A percentile compares a stretch with the other conserved stretches of the same genome.
Evolutionary conservation across 2,888 invertebrate genomes (phyloP).

Genomic region (Ophion obscuratus): DNA sequence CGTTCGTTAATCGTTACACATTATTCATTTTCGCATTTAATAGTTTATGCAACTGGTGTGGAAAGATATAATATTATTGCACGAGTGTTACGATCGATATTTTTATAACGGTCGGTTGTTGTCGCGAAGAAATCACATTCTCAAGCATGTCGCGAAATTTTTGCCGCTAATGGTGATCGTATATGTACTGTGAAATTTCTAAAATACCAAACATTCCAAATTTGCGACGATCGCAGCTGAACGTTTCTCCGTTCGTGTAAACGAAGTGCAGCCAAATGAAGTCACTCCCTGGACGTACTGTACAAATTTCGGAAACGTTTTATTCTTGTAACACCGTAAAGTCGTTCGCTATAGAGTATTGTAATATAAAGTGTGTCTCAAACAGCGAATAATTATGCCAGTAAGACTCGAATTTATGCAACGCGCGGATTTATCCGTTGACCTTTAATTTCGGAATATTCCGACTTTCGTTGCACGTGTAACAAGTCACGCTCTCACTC

Average conservation of each 20-base stretch:
- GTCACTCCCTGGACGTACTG: neutral
- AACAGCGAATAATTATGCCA: neutral
- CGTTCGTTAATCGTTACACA: neutral
- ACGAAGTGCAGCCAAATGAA: no score
- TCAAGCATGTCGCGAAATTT: no score
- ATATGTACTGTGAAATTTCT: no score
- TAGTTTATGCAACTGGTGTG: slow-evolving; percentile 21
- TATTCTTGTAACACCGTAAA: neutral
- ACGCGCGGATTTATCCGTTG: slow-evolving; percentile 1
- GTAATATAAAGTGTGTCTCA: slow-evolving; percentile 6
- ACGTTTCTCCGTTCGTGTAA: no score
- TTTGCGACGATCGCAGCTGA: no score
- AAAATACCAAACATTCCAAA: no score
- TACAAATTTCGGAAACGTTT: neutral
- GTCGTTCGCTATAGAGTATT: neutral
- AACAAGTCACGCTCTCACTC: no score
- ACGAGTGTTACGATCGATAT: slow-evolving; percentile 13
- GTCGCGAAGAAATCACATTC: no score
- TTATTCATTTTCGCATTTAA: slow-evolving; percentile 1
- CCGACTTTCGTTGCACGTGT: neutral
- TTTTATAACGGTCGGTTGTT: neutral
- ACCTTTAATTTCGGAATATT: slow-evolving; percentile 7
- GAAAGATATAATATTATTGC: slow-evolving; percentile 21
- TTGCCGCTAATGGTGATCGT: no score
- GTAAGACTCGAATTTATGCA: slow-evolving; percentile 28